Base-by-base conservation (phyloP, 1,140 invertebrate genomes). In the Achroia grisella region DNA sequence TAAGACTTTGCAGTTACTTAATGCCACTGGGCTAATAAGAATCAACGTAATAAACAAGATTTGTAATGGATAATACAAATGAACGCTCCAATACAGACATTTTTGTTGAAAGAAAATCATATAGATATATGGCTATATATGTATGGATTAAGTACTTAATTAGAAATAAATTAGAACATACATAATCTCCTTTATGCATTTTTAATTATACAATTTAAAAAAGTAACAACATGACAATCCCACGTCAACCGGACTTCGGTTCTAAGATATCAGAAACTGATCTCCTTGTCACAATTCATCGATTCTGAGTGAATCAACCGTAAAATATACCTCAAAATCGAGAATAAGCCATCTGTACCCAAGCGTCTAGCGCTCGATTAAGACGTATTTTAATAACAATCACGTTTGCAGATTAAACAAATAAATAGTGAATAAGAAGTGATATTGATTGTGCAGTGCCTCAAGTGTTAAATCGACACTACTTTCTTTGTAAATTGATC, bases 311-410 rank as follows among this genome's bases (percentile, higher is more conserved):
- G 57, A 57, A 29, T 62, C 50, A 60, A 79, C 62, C 77, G 75
- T 79, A 77, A 81, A 84, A 81, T 74, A 66, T 79, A 74, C 72
- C 69, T 80, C 71, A 79, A 84, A 82, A 79, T 69, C 57, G 48
- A 64, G 48, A 59, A 47, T 47, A 51, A 56, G 52, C 42, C 64
- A 71, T 58, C 65, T 71, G 63, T 75, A 66, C 51, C 56, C 37
- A 39, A 64, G 39, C 40, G 58, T 60, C 61, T 35, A 55, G 39
- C 56, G 52, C 10, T 49, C 63, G 56, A 70, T 70, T 60, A 62
- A 59, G 61, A 75, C 71, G 71, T 71, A 62, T 61, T 41, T 41
- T 59, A 62, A 69, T 64, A 52, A 54, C 33, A 8, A 11, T 17
- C 44, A 59, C 50, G 52, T 54, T 51, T 37, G 35, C n/a, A 10